Conservation (phyloP, 2,113 vertebrate species). For the Sorex fumeus region DNA sequence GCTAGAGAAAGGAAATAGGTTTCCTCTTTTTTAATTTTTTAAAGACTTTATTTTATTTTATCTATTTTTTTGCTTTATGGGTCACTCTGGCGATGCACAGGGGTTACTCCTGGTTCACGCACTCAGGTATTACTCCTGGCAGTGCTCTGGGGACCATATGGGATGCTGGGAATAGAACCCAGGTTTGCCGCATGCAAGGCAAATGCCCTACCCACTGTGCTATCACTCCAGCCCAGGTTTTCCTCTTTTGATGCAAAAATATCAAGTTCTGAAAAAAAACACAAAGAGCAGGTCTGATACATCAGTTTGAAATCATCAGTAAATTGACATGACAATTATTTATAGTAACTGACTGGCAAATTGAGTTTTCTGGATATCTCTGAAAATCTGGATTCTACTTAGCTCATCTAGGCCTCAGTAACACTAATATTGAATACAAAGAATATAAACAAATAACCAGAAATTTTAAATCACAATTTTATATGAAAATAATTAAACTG, state of each 20-base stretch:
- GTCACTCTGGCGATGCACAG: too few species aligned
- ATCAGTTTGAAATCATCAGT: background rate
- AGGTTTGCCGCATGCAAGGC: too few species aligned
- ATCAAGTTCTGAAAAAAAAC: background rate
- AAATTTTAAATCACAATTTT: background rate
- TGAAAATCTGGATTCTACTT: background rate
- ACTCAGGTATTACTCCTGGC: too few species aligned
- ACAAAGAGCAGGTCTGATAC: background rate
- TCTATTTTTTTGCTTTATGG: too few species aligned
- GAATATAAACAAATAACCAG: background rate
- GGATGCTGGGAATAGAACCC: too few species aligned
- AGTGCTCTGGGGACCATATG: too few species aligned
- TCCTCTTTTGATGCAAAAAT: background rate
- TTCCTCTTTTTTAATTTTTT: too few species aligned
- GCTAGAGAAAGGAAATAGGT: too few species aligned
- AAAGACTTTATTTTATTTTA: too few species aligned
- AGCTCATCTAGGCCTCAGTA: background rate
- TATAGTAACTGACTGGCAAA: background rate
- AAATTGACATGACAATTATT: background rate
- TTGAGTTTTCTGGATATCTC: background rate
- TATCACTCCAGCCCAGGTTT: too few species aligned
- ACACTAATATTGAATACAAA: background rate
- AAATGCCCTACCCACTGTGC: too few species aligned
- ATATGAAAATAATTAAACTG: conserved; percentile 16
- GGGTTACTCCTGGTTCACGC: too few species aligned